Evolutionary conservation across 1,140 invertebrate genomes (phyloP).

Genomic region (Drosophila malerkotliana): DNA sequence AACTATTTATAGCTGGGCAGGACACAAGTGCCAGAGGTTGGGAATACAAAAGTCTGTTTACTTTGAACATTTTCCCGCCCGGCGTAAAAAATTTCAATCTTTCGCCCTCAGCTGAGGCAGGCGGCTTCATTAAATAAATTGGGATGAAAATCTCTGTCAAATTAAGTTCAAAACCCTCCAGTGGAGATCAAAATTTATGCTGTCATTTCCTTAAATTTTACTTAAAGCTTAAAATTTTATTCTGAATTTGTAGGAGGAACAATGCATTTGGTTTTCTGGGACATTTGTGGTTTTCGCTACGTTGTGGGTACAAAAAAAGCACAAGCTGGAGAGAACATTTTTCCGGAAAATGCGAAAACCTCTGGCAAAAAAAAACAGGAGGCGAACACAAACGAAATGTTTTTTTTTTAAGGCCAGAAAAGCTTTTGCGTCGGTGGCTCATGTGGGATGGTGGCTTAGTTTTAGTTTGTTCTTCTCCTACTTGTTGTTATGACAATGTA

Average conservation of each 20-base stretch:
- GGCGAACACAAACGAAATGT: conserved; percentile 7
- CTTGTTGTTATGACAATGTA: conserved; percentile 41
- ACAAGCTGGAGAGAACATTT: conserved; percentile 24
- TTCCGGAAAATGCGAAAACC: conserved; percentile 28
- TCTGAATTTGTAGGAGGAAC: conserved; percentile 4
- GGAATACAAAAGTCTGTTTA: conserved; percentile 16
- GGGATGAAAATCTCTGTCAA: conserved; percentile 44
- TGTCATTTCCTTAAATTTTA: conserved; percentile 45
- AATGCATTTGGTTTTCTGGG: conserved; percentile 26
- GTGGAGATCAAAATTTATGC: conserved; percentile 28
- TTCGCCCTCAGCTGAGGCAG: background rate
- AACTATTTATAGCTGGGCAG: conserved; percentile 34
- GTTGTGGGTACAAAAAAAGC: conserved; percentile 27
- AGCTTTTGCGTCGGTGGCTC: conserved; percentile 18
- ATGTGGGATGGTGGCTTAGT: conserved; percentile 42
- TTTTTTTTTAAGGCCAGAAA: conserved; percentile 34
- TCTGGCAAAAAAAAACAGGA: conserved; percentile 6
- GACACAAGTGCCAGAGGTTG: conserved; percentile 26
- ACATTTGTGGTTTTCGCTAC: conserved; percentile 21
- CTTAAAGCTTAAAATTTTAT: conserved; percentile 27
- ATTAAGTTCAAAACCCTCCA: conserved; percentile 16
- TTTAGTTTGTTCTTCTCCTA: conserved; percentile 4
- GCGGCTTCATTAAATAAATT: conserved; percentile 54
- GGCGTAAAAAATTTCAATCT: conserved; percentile 18
- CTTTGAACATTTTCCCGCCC: conserved; percentile 16